phyloP scores from a whole-genome alignment of 1,140 invertebrate genomes.

The Lepidostoma basale region DNA sequence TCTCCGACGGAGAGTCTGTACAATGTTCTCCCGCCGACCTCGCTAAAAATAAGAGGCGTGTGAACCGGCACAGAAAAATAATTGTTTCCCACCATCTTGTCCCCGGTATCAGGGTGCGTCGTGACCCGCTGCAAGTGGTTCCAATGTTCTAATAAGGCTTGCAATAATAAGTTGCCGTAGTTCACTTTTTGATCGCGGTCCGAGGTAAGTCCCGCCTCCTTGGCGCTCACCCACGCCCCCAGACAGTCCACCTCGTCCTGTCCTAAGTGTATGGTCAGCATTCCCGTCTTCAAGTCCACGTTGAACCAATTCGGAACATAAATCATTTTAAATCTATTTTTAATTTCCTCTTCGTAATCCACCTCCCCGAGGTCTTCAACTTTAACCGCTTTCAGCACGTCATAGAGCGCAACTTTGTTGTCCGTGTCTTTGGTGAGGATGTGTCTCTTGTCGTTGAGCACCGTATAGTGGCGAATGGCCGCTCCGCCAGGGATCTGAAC shows the following conservation, averaged over 20 bases:
- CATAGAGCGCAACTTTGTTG: constrained; percentile 94
- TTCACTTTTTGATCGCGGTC: constrained; percentile 94
- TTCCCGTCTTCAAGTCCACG: constrained; percentile 97
- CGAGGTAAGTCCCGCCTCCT: constrained; percentile 87
- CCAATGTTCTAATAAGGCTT: constrained; percentile 96
- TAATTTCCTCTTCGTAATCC: constrained; percentile 95
- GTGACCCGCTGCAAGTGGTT: constrained; percentile 66
- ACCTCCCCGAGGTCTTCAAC: constrained; percentile 89
- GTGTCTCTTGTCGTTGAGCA: constrained; percentile 96
- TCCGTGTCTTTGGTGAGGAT: constrained; percentile 97
- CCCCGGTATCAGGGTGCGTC: constrained; percentile 69
- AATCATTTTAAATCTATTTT: constrained; percentile 90
- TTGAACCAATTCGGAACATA: constrained; percentile 99
- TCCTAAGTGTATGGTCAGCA: constrained; percentile 95
- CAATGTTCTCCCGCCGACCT: constrained; percentile 92
- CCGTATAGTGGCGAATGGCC: constrained; percentile 89
- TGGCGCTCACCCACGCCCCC: constrained; percentile 96
- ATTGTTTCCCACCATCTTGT: constrained; percentile 73
- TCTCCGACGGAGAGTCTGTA: constrained; percentile 83
- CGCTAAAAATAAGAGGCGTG: constrained; percentile 97
- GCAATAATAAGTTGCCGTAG: constrained; percentile 91
- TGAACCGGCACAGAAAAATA: constrained; percentile 94
- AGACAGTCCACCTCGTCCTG: constrained; percentile 98
- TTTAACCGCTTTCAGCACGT: constrained; percentile 93
- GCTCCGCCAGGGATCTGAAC: constrained; percentile 78